Conservation (phyloP, 2,888 invertebrate genomes). For the Mimumesa dahlbomi region DNA sequence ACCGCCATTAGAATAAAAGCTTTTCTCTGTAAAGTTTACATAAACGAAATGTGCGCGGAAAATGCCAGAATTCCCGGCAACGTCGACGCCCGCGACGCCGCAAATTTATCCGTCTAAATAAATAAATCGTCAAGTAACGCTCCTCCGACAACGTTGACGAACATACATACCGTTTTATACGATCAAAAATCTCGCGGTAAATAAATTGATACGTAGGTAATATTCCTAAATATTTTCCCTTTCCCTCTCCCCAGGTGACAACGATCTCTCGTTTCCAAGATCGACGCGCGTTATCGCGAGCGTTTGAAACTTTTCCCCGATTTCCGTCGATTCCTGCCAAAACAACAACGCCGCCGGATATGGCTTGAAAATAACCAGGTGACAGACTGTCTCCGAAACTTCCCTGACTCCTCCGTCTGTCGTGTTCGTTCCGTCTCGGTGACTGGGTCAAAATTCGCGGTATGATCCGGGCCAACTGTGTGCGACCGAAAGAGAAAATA, state of each 20-base stretch:
- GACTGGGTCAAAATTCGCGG: conserved; percentile 52
- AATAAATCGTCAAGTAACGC: conserved; percentile 34
- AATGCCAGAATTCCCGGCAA: neutral
- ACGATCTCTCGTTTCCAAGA: too few relatives aligned
- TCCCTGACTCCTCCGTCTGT: conserved; percentile 36
- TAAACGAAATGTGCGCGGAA: conserved; percentile 15
- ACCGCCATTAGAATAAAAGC: conserved; percentile 37
- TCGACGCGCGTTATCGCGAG: neutral
- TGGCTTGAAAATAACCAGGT: conserved; percentile 48
- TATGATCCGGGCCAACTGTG: conserved; percentile 44
- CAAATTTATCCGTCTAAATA: neutral
- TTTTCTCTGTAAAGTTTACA: conserved; percentile 41
- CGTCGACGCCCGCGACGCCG: neutral
- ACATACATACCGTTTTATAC: too few relatives aligned
- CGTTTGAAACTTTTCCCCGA: neutral
- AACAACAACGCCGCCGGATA: conserved; percentile 17
- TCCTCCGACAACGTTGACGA: neutral
- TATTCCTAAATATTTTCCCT: too few relatives aligned
- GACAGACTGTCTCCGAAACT: conserved; percentile 57
- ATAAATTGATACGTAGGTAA: too few relatives aligned
- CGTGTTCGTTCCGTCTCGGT: conserved; percentile 34
- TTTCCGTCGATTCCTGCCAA: neutral
- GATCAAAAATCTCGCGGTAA: too few relatives aligned
- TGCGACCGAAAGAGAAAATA: conserved; percentile 16
- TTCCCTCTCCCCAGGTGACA: too few relatives aligned